Conservation (phyloP, 2,797 vertebrate species). For the Phrynocephalus forsythii region DNA sequence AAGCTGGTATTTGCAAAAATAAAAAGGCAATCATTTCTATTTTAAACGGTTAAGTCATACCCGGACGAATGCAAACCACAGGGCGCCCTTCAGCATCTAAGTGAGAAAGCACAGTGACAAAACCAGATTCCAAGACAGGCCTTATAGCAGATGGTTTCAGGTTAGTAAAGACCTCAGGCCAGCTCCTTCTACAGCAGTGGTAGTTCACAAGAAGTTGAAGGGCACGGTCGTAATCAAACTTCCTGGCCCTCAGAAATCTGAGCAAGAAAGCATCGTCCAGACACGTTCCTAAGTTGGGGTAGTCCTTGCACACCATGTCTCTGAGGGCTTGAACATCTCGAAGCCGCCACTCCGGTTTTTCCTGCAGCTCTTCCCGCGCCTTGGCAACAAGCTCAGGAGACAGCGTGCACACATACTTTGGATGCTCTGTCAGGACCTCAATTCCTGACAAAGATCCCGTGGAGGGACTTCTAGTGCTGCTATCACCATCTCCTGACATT, state of each 20-base stretch:
- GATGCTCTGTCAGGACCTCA: constrained; percentile 81
- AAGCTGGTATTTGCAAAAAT: fast-evolving
- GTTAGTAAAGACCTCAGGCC: constrained; percentile 96
- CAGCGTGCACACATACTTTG: constrained; percentile 89
- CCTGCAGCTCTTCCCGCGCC: constrained; percentile 95
- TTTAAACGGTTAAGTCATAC: constrained; percentile 72
- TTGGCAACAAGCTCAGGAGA: constrained; percentile 92
- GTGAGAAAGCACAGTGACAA: constrained; percentile 92
- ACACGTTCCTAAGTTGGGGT: constrained; percentile 89
- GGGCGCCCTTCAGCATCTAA: constrained; percentile 90
- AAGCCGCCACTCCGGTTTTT: constrained; percentile 97
- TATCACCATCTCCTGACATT: constrained; percentile 92
- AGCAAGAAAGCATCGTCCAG: constrained; percentile 94
- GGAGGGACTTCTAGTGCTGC: constrained; percentile 81
- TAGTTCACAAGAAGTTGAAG: constrained; percentile 96
- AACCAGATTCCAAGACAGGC: constrained; percentile 92
- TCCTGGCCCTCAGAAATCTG: constrained; percentile 95
- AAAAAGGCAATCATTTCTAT: neutral
- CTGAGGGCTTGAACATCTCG: constrained; percentile 95
- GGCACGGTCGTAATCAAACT: constrained; percentile 96
- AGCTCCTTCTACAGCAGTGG: constrained; percentile 89
- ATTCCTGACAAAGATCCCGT: constrained; percentile 74
- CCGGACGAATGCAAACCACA: constrained; percentile 92
- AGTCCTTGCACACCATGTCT: constrained; percentile 97
- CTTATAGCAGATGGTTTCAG: constrained; percentile 91